phyloP scores from a whole-genome alignment of 2,888 invertebrate species.

The Leptopilina drosophilae region DNA sequence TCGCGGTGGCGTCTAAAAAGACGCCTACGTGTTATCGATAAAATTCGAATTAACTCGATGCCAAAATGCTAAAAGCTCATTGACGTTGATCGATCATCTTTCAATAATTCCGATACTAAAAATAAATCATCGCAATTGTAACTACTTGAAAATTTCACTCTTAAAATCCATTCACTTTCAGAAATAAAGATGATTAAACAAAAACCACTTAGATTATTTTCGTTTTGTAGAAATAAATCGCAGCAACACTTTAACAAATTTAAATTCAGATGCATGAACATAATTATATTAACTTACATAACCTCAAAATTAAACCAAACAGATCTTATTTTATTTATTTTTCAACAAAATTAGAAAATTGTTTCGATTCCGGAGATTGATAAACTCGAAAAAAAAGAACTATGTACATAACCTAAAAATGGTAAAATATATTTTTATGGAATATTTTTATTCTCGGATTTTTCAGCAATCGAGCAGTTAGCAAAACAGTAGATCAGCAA shows the following conservation, averaged over 20 bases:
- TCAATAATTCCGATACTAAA: conserved; percentile 9
- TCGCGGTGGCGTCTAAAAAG: conserved; percentile 9
- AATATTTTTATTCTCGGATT: too few species aligned
- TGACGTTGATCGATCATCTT: conserved; percentile 14
- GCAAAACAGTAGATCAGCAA: conserved; percentile 81
- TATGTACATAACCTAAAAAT: too few species aligned
- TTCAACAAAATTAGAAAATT: too few species aligned
- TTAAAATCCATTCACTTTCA: background rate
- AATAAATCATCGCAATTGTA: too few species aligned
- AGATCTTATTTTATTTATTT: too few species aligned
- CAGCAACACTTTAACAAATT: background rate
- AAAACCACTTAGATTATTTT: conserved; percentile 1
- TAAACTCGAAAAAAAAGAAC: too few species aligned
- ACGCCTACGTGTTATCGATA: conserved; percentile 40
- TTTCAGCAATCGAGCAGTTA: conserved; percentile 87
- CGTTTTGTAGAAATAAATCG: background rate
- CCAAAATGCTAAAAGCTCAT: conserved; percentile 35
- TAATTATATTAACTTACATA: too few species aligned
- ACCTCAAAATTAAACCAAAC: too few species aligned
- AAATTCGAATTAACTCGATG: conserved; percentile 25
- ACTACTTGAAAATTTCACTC: too few species aligned
- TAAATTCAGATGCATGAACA: background rate
- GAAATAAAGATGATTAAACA: background rate
- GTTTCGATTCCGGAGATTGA: too few species aligned
- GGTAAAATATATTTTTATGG: too few species aligned